phyloP scores from a whole-genome alignment of 2,797 vertebrate genomes.

The Euthynnus affinis region DNA sequence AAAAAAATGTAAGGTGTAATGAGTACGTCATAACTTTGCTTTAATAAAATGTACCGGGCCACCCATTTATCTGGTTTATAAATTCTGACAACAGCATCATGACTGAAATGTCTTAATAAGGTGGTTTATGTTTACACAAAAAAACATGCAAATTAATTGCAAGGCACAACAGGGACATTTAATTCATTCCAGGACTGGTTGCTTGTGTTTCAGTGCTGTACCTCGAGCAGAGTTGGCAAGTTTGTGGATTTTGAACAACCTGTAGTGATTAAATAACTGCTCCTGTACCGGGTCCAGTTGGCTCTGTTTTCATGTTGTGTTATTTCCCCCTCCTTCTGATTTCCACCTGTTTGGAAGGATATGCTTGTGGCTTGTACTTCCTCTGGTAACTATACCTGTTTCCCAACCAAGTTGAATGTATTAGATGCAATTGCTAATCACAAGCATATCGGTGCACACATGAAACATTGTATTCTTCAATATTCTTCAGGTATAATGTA shows the following conservation, averaged over 20 bases:
- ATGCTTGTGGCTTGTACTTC: slow-evolving; percentile 30
- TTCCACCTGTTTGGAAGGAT: slow-evolving; percentile 69
- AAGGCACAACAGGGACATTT: background rate
- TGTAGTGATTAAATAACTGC: slow-evolving; percentile 43
- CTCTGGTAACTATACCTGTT: slow-evolving; percentile 24
- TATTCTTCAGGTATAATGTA: no score
- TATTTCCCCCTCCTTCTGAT: slow-evolving; percentile 56
- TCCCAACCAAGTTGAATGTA: slow-evolving; percentile 4
- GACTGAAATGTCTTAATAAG: background rate
- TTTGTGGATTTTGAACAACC: slow-evolving; percentile 12
- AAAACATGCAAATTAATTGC: background rate
- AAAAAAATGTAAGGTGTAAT: background rate
- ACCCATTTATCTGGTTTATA: background rate
- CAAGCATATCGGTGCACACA: background rate
- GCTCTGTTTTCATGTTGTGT: slow-evolving; percentile 48
- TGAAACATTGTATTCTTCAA: background rate
- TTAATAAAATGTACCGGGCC: background rate
- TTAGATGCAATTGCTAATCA: slow-evolving; percentile 1
- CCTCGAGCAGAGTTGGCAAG: background rate
- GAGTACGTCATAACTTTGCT: background rate
- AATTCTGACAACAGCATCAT: background rate
- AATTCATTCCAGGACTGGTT: background rate
- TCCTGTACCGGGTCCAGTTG: slow-evolving; percentile 51
- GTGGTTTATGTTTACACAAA: background rate
- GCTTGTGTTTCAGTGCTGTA: background rate